phyloP scores from a whole-genome alignment of 1,140 invertebrate genomes.

The Drosophila mojavensis region DNA sequence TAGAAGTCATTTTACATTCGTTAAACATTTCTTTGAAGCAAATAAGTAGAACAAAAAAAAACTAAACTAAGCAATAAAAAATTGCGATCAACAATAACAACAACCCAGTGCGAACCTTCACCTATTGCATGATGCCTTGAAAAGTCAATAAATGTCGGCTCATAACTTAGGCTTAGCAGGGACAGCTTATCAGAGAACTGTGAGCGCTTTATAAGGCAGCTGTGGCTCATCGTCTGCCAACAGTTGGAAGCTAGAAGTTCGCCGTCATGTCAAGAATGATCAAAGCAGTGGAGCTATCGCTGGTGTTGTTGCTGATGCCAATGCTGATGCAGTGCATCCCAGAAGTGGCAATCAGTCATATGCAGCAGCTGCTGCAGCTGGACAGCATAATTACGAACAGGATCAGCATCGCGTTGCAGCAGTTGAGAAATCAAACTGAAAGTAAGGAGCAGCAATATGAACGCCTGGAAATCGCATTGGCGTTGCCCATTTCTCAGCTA shows the following conservation, averaged over 20 bases:
- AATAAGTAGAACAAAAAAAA: too few species aligned
- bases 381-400: constrained; percentile 41
- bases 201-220: constrained; percentile 22
- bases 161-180: constrained; percentile 36
- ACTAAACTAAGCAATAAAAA: too few species aligned
- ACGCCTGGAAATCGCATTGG: constrained; percentile 24
- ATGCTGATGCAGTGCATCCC: constrained; percentile 24
- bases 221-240: neutral
- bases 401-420: constrained; percentile 22
- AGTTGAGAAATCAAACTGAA: neutral
- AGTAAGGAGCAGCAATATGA: constrained; percentile 8
- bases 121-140: neutral
- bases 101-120: neutral
- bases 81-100: too few species aligned
- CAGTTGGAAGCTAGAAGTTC: constrained; percentile 18
- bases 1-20: too few species aligned
- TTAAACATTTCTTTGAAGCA: too few species aligned
- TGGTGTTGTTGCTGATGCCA: constrained; percentile 18
- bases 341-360: neutral
- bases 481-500: constrained; percentile 31
- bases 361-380: constrained; percentile 11
- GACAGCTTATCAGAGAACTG: constrained; percentile 19
- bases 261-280: constrained; percentile 22
- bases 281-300: neutral
- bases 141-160: constrained; percentile 11